These are phyloP conservation scores for Netelia fuscicornis DNA, from an alignment of 2,888 invertebrate species.

Conservation along the genomic window DNA sequence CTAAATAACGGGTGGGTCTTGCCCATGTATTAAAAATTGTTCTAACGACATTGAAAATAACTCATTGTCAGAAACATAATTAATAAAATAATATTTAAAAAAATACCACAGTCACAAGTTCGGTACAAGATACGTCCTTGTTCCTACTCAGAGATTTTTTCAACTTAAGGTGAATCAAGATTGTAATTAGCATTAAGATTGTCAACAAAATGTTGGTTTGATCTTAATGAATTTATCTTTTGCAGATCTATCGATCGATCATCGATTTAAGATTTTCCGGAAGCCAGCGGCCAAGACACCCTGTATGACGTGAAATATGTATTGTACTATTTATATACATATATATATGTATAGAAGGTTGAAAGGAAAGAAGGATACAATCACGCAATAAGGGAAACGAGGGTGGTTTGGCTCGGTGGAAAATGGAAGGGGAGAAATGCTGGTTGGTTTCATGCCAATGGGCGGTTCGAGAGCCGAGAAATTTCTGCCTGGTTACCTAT, in stretches of 20 bases:
- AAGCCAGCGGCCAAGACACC: background rate
- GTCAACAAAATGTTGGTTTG: background rate
- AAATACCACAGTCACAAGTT: too few species aligned
- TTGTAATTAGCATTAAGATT: too few species aligned
- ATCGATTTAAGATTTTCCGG: background rate
- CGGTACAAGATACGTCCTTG: too few species aligned
- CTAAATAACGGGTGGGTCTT: slow-evolving; percentile 69
- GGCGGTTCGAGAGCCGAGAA: slow-evolving; percentile 72
- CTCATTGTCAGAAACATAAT: too few species aligned
- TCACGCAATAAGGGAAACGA: slow-evolving; percentile 73
- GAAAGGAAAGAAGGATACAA: slow-evolving; percentile 72
- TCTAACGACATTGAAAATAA: background rate
- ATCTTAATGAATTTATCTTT: background rate
- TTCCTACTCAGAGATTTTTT: too few species aligned
- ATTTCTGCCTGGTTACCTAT: slow-evolving; percentile 51
- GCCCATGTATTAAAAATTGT: slow-evolving; percentile 2
- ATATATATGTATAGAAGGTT: slow-evolving; percentile 6
- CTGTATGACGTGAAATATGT: slow-evolving; percentile 24
- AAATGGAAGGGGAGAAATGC: slow-evolving; percentile 25
- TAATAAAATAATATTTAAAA: too few species aligned
- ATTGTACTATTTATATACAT: background rate
- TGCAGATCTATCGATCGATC: background rate
- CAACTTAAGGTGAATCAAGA: too few species aligned
- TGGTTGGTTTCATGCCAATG: slow-evolving; percentile 80
- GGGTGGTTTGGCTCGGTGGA: slow-evolving; percentile 40